Base-by-base conservation (phyloP, 2,888 invertebrate species). In the Scaptomyza reducta region DNA sequence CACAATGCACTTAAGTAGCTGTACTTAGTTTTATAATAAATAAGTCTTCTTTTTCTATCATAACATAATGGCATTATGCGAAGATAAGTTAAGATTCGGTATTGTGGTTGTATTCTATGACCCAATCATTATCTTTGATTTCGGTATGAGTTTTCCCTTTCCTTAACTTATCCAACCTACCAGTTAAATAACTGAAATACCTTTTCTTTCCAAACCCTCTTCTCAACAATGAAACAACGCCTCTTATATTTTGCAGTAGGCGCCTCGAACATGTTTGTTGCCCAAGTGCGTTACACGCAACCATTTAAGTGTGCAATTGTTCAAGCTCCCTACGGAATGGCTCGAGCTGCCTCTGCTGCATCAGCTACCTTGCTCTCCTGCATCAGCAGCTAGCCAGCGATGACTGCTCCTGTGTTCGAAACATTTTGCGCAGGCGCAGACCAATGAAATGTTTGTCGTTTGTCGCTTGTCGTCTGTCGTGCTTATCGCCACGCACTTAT, bases 401-500 rank as follows among this genome's bases (percentile, higher is more conserved):
- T 54, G 53, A 38, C 33, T 31, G 70, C 65, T 70, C 57, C 55
- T 68, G 58, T 42, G 59, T 46, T n/a, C 51, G 6, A 66, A 60
- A 68, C 54, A 68, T 70, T 50, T 58, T 66, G 68, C 82, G 82
- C 77, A 82, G 77, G 74, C 77, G 86, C 77, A 85, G 67, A 67
- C 72, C 69, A 73, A 82, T 71, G 79, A 77, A 77, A 60, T 70
- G 72, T 75, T 69, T 65, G 68, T 60, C 58, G 61, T 66, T 71
- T 74, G 76, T 75, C 75, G 78, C 60, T 71, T 74, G 80, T 85
- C 83, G 77, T 75, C 74, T 77, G 79, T 74, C 77, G 79, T 61
- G 81, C 87, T 83, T 83, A 84, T 84, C 87, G 87, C 84, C 79
- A 85, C 82, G 82, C 84, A 85, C 84, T 87, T 87, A 85, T 85